phyloP scores from a whole-genome alignment of 2,797 vertebrate genomes.

The Champsocephalus gunnari region DNA sequence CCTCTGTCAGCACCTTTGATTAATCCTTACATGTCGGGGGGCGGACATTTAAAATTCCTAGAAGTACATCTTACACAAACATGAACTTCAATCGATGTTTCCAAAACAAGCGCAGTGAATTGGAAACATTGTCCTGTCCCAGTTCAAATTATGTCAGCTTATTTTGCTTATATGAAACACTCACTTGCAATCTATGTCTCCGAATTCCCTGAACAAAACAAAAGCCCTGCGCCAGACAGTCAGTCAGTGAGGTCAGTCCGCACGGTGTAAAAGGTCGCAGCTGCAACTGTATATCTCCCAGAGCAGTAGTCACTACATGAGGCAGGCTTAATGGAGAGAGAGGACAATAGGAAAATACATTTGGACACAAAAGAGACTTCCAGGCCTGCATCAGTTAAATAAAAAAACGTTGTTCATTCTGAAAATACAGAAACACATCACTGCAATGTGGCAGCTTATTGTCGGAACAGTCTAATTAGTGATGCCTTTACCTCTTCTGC shows the following conservation, averaged over 20 bases:
- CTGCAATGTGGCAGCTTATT: too few relatives aligned
- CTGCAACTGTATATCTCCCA: constrained; percentile 39
- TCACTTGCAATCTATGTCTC: not conserved
- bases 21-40: constrained; percentile 43
- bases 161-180: not conserved
- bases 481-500: too few relatives aligned
- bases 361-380: too few relatives aligned
- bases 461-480: too few relatives aligned
- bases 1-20: constrained; percentile 64
- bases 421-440: too few relatives aligned
- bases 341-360: constrained; percentile 33
- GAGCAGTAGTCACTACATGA: constrained; percentile 11
- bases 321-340: constrained; percentile 18
- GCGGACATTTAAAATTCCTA: constrained; percentile 35
- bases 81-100: constrained; percentile 10
- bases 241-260: constrained; percentile 36
- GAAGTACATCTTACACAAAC: constrained; percentile 44
- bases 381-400: too few relatives aligned
- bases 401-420: too few relatives aligned
- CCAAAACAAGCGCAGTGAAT: constrained; percentile 9
- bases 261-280: constrained; percentile 24
- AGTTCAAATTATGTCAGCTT: not conserved
- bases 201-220: constrained; percentile 29
- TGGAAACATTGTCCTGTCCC: not conserved
- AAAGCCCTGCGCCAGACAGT: constrained; percentile 30